Conservation (phyloP, 92 coral and sea anemone species). For the Zoanthus sansibaricus region DNA sequence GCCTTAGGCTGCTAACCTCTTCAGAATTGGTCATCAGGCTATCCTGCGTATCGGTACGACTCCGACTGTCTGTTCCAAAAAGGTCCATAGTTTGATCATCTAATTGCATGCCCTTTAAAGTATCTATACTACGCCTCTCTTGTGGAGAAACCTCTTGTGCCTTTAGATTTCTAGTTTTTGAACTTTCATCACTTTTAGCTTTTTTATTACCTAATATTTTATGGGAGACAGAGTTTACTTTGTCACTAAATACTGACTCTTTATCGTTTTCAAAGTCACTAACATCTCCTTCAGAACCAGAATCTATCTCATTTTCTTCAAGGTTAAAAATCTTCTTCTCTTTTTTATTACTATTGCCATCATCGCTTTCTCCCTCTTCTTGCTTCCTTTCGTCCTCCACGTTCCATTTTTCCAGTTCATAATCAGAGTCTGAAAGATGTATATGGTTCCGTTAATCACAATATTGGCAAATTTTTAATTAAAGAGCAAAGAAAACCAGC, state of each 20-base stretch:
- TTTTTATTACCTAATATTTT: neutral
- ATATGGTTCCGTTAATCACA: neutral
- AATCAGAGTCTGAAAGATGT: slow-evolving; percentile 69
- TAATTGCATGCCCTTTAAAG: neutral
- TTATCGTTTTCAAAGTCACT: slow-evolving; percentile 71
- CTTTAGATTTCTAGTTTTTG: neutral
- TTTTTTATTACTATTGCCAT: slow-evolving; percentile 54
- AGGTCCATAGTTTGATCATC: slow-evolving; percentile 87
- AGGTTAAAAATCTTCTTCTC: slow-evolving; percentile 36
- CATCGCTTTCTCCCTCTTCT: slow-evolving; percentile 74
- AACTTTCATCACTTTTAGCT: slow-evolving; percentile 13
- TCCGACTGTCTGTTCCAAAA: slow-evolving; percentile 71
- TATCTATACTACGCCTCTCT: neutral
- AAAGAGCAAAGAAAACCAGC: too few relatives aligned
- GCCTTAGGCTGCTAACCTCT: slow-evolving; percentile 63
- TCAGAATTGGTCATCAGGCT: slow-evolving; percentile 38
- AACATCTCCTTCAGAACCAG: slow-evolving; percentile 86
- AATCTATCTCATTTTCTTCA: slow-evolving; percentile 52
- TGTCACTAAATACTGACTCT: slow-evolving; percentile 66
- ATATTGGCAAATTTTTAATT: too few relatives aligned
- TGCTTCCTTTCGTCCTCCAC: slow-evolving; percentile 83
- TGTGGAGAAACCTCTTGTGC: neutral
- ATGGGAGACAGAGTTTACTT: slow-evolving; percentile 7
- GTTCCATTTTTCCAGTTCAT: slow-evolving; percentile 94
- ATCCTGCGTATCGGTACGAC: slow-evolving; percentile 58